These are phyloP conservation scores for Callitettix versicolor DNA, from an alignment of 1,140 invertebrate species.

Conservation along the genomic window DNA sequence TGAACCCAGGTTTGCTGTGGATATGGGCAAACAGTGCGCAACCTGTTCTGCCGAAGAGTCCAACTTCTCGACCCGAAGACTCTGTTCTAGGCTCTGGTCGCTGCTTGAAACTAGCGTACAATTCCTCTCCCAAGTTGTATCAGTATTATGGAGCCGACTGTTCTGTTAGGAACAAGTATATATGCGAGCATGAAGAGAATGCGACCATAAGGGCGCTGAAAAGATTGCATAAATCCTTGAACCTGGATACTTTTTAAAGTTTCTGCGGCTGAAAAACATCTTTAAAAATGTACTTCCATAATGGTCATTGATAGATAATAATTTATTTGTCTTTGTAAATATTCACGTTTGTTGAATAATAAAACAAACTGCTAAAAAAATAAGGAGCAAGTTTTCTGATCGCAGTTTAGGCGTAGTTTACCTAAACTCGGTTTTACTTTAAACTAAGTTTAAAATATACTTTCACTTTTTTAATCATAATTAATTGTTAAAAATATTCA, in stretches of 20 bases:
- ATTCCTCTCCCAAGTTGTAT: conserved; percentile 46
- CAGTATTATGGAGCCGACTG: conserved; percentile 64
- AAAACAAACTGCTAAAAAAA: too few species aligned
- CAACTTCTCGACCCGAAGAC: conserved; percentile 33
- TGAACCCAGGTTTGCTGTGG: conserved; percentile 74
- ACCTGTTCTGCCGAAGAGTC: conserved; percentile 44
- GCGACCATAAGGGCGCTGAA: conserved; percentile 56
- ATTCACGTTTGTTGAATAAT: too few species aligned
- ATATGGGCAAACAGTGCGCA: conserved; percentile 71
- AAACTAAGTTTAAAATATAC: too few species aligned
- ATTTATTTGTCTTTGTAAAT: too few species aligned
- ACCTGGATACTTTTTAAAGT: neutral
- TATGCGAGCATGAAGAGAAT: conserved; percentile 59
- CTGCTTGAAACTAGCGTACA: conserved; percentile 50
- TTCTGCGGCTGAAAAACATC: too few species aligned
- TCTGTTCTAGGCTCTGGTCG: conserved; percentile 41
- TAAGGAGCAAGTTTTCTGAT: too few species aligned
- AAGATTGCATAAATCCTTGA: conserved; percentile 31
- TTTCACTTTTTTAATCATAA: too few species aligned
- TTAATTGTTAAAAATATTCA: too few species aligned
- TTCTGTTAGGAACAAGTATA: conserved; percentile 46
- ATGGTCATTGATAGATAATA: too few species aligned
- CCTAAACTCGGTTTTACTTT: too few species aligned
- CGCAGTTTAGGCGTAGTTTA: too few species aligned
- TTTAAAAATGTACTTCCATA: too few species aligned